These are phyloP conservation scores for Ctenodactylus gundi DNA, from an alignment of 2,113 vertebrate species.

Conservation along the genomic window DNA sequence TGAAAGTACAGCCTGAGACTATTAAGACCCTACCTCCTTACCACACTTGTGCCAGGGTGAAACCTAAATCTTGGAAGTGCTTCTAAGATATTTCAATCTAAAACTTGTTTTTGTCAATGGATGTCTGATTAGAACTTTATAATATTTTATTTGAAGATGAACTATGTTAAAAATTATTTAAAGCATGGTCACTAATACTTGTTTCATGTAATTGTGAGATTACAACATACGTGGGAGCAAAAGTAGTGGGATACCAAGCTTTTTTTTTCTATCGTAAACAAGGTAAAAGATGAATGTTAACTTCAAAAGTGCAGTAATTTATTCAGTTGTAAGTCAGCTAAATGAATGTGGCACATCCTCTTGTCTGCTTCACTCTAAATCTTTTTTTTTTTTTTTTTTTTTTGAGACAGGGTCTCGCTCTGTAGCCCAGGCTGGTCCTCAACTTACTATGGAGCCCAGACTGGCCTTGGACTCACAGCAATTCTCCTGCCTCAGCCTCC, in stretches of 20 bases:
- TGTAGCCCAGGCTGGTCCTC: no score
- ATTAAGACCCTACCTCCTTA: background rate
- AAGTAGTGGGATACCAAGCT: slow-evolving; percentile 5
- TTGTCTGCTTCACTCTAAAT: background rate
- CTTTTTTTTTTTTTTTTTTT: no score
- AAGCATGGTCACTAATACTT: background rate
- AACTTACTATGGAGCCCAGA: no score
- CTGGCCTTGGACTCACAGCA: no score
- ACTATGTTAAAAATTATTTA: slow-evolving; percentile 21
- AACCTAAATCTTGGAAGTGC: background rate
- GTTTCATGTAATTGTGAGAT: slow-evolving; percentile 1
- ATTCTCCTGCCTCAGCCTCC: no score
- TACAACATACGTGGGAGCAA: slow-evolving; percentile 13
- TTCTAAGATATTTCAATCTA: background rate
- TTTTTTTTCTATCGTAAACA: slow-evolving; percentile 14
- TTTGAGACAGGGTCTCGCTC: no score
- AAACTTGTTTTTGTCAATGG: slow-evolving; percentile 18
- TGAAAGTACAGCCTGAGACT: background rate
- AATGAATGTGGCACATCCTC: background rate
- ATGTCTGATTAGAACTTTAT: slow-evolving; percentile 6
- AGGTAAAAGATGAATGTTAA: slow-evolving; percentile 41
- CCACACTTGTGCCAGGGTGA: background rate
- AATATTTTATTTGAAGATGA: slow-evolving; percentile 17
- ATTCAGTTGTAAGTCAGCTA: background rate
- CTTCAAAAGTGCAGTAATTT: slow-evolving; percentile 31